These are phyloP conservation scores for Pyrrhura leucotis DNA, from an alignment of 2,797 vertebrate genomes.

Conservation along the genomic window DNA sequence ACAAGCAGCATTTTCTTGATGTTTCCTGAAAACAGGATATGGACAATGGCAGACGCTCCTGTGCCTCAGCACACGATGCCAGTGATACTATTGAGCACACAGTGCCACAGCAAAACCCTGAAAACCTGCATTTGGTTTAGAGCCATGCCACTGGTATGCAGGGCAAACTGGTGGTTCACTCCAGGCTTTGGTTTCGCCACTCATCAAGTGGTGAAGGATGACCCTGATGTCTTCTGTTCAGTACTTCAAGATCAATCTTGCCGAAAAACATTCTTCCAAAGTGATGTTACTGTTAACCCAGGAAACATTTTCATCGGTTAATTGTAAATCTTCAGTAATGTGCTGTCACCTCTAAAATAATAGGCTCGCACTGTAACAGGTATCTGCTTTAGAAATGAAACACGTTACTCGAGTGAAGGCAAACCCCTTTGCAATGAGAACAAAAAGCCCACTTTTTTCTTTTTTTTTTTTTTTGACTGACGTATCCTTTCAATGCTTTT, in stretches of 20 bases:
- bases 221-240: background rate
- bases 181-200: background rate
- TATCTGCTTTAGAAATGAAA: constrained; percentile 46
- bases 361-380: background rate
- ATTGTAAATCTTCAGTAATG: background rate
- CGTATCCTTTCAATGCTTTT: background rate
- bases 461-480: background rate
- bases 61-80: background rate
- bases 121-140: background rate
- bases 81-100: background rate
- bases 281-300: background rate
- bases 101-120: background rate
- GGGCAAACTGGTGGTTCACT: background rate
- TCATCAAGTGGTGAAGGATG: background rate
- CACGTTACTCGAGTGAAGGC: background rate
- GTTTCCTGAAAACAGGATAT: background rate
- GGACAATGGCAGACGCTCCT: background rate
- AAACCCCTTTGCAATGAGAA: constrained; percentile 26
- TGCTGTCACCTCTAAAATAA: background rate
- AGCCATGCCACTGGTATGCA: background rate
- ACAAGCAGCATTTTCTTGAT: background rate
- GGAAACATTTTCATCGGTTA: background rate
- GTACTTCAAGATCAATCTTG: background rate
- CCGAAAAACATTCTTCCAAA: background rate
- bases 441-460: background rate